Evolutionary conservation across 1,140 invertebrate genomes (phyloP).

Genomic region (Subanguina moxae): DNA sequence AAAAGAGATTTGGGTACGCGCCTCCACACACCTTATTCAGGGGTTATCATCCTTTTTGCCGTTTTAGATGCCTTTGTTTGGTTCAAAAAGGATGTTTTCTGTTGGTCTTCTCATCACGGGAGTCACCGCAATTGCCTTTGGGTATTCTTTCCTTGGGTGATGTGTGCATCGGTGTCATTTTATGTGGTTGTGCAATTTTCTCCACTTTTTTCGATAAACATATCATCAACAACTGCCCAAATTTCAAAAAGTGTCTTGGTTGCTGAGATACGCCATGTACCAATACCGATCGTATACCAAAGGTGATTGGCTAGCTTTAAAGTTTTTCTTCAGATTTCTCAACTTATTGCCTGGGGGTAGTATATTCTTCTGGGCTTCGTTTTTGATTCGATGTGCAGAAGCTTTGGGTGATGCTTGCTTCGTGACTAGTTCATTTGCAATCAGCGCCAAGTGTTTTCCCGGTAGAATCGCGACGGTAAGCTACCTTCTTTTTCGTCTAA

Average conservation of each 20-base stretch:
- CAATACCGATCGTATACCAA: too few species aligned
- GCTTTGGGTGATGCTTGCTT: slow-evolving; percentile 83
- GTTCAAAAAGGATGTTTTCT: slow-evolving; percentile 79
- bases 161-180: too few species aligned
- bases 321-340: slow-evolving; percentile 57
- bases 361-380: slow-evolving; percentile 78
- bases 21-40: too few species aligned
- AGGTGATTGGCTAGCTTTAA: too few species aligned
- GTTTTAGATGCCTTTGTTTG: slow-evolving; percentile 71
- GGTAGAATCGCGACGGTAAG: slow-evolving; percentile 76
- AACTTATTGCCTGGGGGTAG: slow-evolving; percentile 76
- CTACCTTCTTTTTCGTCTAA: slow-evolving; percentile 3
- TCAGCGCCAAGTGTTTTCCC: slow-evolving; percentile 87
- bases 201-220: too few species aligned
- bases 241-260: too few species aligned
- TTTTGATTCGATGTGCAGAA: slow-evolving; percentile 80
- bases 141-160: slow-evolving; percentile 61
- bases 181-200: too few species aligned
- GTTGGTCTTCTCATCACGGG: slow-evolving; percentile 79
- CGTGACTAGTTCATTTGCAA: slow-evolving; percentile 82
- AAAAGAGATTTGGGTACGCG: too few species aligned
- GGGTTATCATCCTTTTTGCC: background rate
- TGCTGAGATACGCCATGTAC: too few species aligned
- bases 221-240: too few species aligned
- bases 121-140: slow-evolving; percentile 61